Evolutionary conservation across 2,888 invertebrate genomes (phyloP), one percentile per base, ranked within the genome.

Genomic region (Maniola hyperantus): DNA sequence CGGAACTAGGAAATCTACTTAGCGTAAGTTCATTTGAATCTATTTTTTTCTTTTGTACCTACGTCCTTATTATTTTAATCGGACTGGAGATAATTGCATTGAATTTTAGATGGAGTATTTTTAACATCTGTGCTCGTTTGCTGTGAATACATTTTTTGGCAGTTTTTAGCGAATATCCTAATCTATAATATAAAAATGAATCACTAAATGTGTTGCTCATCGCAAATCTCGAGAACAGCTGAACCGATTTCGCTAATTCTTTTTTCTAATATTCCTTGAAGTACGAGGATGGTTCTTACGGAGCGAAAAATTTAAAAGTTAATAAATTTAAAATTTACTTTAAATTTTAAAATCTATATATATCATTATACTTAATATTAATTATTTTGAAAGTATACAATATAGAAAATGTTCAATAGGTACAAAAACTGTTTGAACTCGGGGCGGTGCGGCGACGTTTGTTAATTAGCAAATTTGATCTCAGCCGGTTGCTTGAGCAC

Each of bases 381-480:
- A 46, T 46, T 46, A 53, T 33, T 34, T n/a, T 15, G n/a, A 33
- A 53, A 53, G 53, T 7, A n/a, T 18, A 50, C n/a, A n/a, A n/a
- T n/a, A 48, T 48, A 60, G 11, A 13, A 64, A 64, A 51, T 50
- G 11, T 48, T 51, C 7, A 51, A 51, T n/a, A n/a, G n/a, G n/a
- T 39, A 48, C 42, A 53, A 51, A 26, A 42, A 44, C 59, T 53
- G 51, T n/a, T 50, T 61, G 61, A 61, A 51, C 53, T 34, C 33
- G 13, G 53, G 59, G 53, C 55, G 54, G 42, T 4, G 26, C 26
- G 33, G 42, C 55, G n/a, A 26, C 44, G 67, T 77, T 81, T 82
- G 80, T 82, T 89, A 89, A 89, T 89, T 89, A 88, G 82, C 80
- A 85, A 88, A 82, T 88, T 88, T 82, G 72, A 81, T 80, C 81